Evolutionary conservation across 92 coral and sea anemone species (phyloP).

Genomic region (Epizoanthus illoricatus): DNA sequence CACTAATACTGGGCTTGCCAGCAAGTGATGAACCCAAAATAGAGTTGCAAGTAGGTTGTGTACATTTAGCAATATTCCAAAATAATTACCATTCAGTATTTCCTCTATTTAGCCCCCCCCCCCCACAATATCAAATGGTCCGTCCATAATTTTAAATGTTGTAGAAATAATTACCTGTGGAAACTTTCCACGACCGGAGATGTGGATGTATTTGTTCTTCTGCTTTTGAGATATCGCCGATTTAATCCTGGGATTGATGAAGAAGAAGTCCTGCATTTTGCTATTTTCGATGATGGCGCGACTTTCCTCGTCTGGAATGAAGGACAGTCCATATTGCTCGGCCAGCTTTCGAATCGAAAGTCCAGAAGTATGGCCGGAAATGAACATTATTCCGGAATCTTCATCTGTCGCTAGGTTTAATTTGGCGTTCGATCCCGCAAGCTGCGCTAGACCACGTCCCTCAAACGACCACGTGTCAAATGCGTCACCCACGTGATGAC

Average conservation of each 20-base stretch:
- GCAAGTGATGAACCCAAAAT: no score
- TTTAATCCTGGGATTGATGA: constrained; percentile 65
- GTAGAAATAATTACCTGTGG: constrained; percentile 50
- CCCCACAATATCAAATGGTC: not conserved
- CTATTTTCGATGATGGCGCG: constrained; percentile 73
- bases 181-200: constrained; percentile 80
- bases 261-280: constrained; percentile 82
- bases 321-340: constrained; percentile 67
- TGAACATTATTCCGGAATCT: constrained; percentile 63
- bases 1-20: no score
- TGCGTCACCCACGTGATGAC: constrained; percentile 87
- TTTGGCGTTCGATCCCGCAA: constrained; percentile 77
- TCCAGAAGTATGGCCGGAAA: constrained; percentile 69
- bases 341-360: constrained; percentile 72
- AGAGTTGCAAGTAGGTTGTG: no score
- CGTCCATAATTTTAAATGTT: not conserved
- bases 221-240: constrained; percentile 64
- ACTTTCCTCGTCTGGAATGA: constrained; percentile 82
- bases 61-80: no score
- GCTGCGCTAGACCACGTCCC: constrained; percentile 62
- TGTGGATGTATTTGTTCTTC: constrained; percentile 69
- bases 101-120: no score
- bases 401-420: constrained; percentile 69
- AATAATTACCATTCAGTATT: no score
- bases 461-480: constrained; percentile 86